Percentiles rank a stretch among this genome's conserved stretches.
Conservation (phyloP, 1,140 invertebrate genomes). For the Conopomorpha cramerella region DNA sequence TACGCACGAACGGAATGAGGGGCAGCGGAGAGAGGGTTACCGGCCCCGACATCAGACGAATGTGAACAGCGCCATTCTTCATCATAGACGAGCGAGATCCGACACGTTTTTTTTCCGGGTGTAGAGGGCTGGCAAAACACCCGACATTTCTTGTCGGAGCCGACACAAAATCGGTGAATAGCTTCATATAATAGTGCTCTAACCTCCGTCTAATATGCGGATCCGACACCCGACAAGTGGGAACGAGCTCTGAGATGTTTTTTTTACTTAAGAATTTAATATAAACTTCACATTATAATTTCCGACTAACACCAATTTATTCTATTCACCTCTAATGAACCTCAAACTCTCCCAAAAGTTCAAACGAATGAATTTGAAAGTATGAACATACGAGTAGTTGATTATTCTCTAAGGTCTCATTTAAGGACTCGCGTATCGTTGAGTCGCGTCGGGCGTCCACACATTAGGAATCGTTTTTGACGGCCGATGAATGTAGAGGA, state of each 20-base stretch:
- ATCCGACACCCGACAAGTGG: slow-evolving; percentile 1
- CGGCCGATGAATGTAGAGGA: too few species aligned
- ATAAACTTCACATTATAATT: too few species aligned
- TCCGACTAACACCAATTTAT: too few species aligned
- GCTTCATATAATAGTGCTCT: neutral
- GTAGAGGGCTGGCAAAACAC: neutral
- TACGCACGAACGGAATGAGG: slow-evolving; percentile 1
- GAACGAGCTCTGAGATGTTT: slow-evolving; percentile 2
- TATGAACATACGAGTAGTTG: too few species aligned
- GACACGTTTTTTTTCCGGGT: neutral
- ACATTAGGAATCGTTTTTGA: too few species aligned
- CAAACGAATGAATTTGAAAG: too few species aligned
- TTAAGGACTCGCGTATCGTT: too few species aligned
- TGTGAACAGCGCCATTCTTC: slow-evolving; percentile 1
- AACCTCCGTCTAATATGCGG: neutral
- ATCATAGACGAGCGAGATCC: neutral
- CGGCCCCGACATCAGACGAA: slow-evolving; percentile 2
- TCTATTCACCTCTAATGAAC: too few species aligned
- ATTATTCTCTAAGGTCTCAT: too few species aligned
- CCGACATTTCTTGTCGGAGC: slow-evolving; percentile 2
- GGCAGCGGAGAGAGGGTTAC: slow-evolving; percentile 1
- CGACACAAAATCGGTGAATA: neutral
- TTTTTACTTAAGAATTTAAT: too few species aligned
- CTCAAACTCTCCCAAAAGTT: too few species aligned
- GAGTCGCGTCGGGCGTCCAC: too few species aligned